Base-by-base conservation (phyloP, 2,797 vertebrate genomes). In the Falco concolor region DNA sequence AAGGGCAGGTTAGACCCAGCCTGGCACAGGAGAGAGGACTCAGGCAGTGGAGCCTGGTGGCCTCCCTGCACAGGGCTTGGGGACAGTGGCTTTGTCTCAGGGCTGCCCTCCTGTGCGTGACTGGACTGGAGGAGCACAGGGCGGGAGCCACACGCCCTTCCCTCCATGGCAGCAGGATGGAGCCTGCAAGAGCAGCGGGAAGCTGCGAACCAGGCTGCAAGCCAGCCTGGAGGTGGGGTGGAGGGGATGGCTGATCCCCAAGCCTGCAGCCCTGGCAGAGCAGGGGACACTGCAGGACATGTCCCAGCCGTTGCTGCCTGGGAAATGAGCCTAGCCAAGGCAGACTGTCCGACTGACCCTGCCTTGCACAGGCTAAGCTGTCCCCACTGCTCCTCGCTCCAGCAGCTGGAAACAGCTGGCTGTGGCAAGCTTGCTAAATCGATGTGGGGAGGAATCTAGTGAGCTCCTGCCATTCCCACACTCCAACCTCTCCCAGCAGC, bases 321-420 rank as follows among this genome's bases (percentile, higher is more conserved):
- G 81, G 78, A 47, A n/a, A 32, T 4, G n/a, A 72, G 65, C n/a
- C 79, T 28, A 44, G 54, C 34, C 2, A 3, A 30, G 53, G 32
- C 67, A 0, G 34, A 3, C 57, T 67, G 70, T 90, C 81, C 1
- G 1, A 34, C 45, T 87, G 95, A 90, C 84, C 90, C 73, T 0
- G 0, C 50, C 24, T 6, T 1, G 0, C 42, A 36, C 2, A 0
- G 80, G 61, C 69, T 88, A 84, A 93, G 90, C 50, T 7, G 8
- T 53, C 80, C 83, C 59, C 7, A 32, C 63, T 56, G 84, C 75
- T 89, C 53, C 22, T 4, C 1, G 3, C 50, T 68, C 56, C 25
- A 6, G 82, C 96, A 97, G 94, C 94, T 97, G 96, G 60, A 53
- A 93, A 93, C 96, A 96, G 93, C 95, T 97, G 96, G 78, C 78